These are phyloP conservation scores for Recurvirostra avosetta DNA, from an alignment of 2,113 vertebrate species.

Conservation along the genomic window DNA sequence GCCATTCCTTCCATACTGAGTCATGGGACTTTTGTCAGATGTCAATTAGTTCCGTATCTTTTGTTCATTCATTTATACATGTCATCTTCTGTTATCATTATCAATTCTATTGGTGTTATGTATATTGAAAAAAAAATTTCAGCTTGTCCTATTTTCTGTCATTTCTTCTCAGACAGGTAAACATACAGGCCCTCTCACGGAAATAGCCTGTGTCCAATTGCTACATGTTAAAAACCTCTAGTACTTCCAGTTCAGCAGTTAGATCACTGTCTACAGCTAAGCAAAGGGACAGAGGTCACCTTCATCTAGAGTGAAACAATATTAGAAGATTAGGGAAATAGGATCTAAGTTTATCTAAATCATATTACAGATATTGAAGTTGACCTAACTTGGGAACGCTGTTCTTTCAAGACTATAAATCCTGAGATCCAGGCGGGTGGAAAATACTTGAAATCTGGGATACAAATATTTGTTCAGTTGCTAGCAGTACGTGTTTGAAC, in stretches of 20 bases:
- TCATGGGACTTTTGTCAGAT: not conserved
- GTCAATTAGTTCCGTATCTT: not conserved
- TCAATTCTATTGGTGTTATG: not conserved
- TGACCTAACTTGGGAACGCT: not conserved
- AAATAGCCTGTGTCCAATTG: not conserved
- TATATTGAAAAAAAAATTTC: not conserved
- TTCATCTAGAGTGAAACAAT: not conserved
- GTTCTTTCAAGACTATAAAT: not conserved
- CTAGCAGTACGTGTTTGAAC: not conserved
- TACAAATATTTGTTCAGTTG: not conserved
- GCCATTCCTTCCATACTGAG: not conserved
- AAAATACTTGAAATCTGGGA: not conserved
- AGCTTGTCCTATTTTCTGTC: not conserved
- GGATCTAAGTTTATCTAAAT: not conserved
- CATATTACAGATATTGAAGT: not conserved
- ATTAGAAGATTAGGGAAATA: not conserved
- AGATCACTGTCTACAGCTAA: not conserved
- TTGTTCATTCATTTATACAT: not conserved
- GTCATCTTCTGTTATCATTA: not conserved
- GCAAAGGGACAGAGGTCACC: not conserved
- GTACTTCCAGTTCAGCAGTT: not conserved
- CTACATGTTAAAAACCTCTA: not conserved
- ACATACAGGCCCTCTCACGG: accelerated
- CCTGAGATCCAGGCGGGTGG: not conserved
- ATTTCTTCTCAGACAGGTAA: not conserved